phyloP scores from a whole-genome alignment of 2,113 vertebrate species.

The Boulengeromyrus knoepffleri region DNA sequence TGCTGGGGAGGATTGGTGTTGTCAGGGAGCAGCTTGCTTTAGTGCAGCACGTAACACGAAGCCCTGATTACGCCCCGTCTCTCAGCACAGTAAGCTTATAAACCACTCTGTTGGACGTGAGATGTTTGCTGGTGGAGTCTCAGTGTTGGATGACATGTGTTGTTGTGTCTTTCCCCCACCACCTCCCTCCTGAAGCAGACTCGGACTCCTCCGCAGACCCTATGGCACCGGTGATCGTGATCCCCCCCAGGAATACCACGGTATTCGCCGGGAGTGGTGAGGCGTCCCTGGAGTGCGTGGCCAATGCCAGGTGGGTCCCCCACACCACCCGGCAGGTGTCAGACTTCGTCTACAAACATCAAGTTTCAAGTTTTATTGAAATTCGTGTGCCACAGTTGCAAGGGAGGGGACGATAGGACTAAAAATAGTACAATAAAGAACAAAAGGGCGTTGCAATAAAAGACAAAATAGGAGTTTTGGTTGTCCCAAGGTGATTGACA shows the following conservation, averaged over 20 bases:
- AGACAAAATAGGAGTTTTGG: not conserved
- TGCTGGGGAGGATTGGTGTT: not conserved
- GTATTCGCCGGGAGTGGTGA: conserved; percentile 54
- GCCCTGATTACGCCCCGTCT: not conserved
- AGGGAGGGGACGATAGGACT: not conserved
- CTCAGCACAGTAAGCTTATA: not conserved
- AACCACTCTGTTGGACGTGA: too few species aligned
- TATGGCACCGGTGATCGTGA: conserved; percentile 43
- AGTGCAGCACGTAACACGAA: not conserved
- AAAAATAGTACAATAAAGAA: not conserved
- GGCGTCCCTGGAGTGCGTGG: conserved; percentile 64
- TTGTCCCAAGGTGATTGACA: not conserved
- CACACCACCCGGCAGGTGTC: not conserved
- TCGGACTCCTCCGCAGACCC: not conserved
- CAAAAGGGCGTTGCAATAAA: not conserved
- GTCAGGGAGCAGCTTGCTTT: not conserved
- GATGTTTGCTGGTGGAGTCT: not conserved
- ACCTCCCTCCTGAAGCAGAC: conserved; percentile 41
- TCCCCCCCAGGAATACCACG: conserved; percentile 61
- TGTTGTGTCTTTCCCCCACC: not conserved
- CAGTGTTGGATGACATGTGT: not conserved
- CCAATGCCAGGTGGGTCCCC: conserved; percentile 59
- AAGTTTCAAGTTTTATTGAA: not conserved
- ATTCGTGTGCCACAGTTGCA: not conserved
- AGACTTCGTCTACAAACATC: rapidly evolving